Percentiles rank a stretch among this genome's conserved stretches.
phyloP scores from a whole-genome alignment of 2,888 invertebrate genomes.

The Stramonita haemastoma region DNA sequence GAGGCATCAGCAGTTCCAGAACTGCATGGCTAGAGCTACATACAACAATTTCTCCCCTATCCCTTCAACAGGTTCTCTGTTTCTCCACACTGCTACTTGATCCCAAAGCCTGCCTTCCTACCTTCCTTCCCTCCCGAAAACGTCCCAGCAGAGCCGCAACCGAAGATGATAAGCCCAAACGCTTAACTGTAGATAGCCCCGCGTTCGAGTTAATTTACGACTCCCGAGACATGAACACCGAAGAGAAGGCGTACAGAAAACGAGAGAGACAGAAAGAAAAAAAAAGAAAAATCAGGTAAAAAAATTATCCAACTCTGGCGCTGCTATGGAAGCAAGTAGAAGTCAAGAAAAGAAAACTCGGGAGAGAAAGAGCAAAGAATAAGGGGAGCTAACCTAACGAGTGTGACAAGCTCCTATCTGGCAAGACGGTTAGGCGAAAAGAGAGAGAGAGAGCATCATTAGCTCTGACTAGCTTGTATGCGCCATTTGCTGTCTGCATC shows the following conservation, averaged over 20 bases:
- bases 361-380: too few relatives aligned
- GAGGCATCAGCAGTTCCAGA: not conserved
- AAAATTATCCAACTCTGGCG: not conserved
- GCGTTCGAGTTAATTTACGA: slow-evolving; percentile 27
- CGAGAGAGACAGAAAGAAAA: not conserved
- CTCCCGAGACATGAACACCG: not conserved
- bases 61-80: not conserved
- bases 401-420: slow-evolving; percentile 35
- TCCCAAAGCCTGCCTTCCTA: not conserved
- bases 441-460: slow-evolving; percentile 41
- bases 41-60: not conserved
- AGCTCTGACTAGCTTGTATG: slow-evolving; percentile 43
- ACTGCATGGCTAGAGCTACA: not conserved
- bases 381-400: slow-evolving; percentile 29
- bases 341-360: too few relatives aligned
- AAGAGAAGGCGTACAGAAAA: not conserved
- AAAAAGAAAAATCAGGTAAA: not conserved
- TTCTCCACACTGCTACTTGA: not conserved
- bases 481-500: slow-evolving; percentile 37
- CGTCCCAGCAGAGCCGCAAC: slow-evolving; percentile 16
- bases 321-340: not conserved
- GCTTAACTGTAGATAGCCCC: slow-evolving; percentile 18
- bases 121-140: not conserved
- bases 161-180: slow-evolving; percentile 10
- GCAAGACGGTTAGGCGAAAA: slow-evolving; percentile 39